These are phyloP conservation scores for Sphenopsis melanotis DNA, from an alignment of 2,797 vertebrate species.

Conservation along the genomic window DNA sequence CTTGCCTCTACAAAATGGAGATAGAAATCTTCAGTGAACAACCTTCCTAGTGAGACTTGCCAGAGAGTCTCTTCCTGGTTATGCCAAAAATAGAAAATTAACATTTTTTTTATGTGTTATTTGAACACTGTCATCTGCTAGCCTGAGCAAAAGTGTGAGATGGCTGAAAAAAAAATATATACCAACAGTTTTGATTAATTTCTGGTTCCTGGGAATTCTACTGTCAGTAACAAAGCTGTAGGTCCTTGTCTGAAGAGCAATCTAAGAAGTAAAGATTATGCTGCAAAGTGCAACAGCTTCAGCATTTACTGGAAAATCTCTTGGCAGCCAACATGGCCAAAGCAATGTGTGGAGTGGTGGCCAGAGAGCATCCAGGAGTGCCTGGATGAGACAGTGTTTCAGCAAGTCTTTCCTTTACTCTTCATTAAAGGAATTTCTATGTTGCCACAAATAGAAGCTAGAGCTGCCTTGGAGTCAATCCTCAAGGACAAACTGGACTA, in stretches of 20 bases:
- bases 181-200: neutral
- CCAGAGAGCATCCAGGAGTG: slow-evolving; percentile 39
- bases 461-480: neutral
- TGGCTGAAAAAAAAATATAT: neutral
- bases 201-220: neutral
- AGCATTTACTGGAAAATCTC: slow-evolving; percentile 43
- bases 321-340: neutral
- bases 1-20: neutral
- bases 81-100: neutral
- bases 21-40: neutral
- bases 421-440: slow-evolving; percentile 36
- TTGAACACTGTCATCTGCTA: neutral
- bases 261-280: neutral
- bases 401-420: slow-evolving; percentile 52
- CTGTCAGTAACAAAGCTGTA: neutral
- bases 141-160: neutral
- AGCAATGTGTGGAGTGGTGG: neutral
- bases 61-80: neutral
- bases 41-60: neutral
- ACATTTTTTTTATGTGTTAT: neutral
- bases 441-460: slow-evolving; percentile 28
- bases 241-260: neutral
- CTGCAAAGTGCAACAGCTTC: neutral
- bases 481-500: neutral
- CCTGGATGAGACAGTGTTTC: slow-evolving; percentile 25